phyloP scores from a whole-genome alignment of 2,113 vertebrate genomes.

The Ciconia maguari region DNA sequence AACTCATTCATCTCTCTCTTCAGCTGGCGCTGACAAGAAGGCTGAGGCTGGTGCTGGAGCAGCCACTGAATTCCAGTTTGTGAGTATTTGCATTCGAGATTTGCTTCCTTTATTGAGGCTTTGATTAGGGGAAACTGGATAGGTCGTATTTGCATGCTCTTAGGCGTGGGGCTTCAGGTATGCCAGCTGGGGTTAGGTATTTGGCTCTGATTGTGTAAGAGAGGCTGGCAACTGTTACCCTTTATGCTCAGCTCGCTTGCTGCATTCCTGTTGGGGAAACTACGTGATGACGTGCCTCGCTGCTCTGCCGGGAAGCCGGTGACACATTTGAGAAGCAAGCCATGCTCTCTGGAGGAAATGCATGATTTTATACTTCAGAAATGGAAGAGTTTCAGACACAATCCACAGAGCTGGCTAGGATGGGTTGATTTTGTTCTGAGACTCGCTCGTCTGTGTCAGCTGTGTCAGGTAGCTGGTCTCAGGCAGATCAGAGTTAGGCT shows the following conservation, averaged over 20 bases:
- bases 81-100: conserved; percentile 75
- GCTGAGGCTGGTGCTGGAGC: conserved; percentile 97
- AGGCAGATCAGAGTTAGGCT: not conserved
- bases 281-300: rapidly evolving
- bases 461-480: not conserved
- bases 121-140: not conserved
- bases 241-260: rapidly evolving
- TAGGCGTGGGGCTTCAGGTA: not conserved
- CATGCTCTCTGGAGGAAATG: not conserved
- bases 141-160: rapidly evolving
- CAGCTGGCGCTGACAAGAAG: conserved; percentile 97
- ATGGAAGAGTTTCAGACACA: not conserved
- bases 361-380: not conserved
- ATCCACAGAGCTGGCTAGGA: not conserved
- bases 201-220: not conserved
- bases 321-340: not conserved
- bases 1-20: not conserved
- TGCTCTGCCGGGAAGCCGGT: not conserved
- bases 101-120: not conserved
- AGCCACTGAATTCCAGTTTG: conserved; percentile 97
- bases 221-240: not conserved
- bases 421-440: not conserved
- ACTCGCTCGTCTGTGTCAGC: not conserved
- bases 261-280: not conserved
- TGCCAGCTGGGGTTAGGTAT: not conserved